Conservation (phyloP, 2,113 vertebrate species). For the Ceuthmochares aereus region DNA sequence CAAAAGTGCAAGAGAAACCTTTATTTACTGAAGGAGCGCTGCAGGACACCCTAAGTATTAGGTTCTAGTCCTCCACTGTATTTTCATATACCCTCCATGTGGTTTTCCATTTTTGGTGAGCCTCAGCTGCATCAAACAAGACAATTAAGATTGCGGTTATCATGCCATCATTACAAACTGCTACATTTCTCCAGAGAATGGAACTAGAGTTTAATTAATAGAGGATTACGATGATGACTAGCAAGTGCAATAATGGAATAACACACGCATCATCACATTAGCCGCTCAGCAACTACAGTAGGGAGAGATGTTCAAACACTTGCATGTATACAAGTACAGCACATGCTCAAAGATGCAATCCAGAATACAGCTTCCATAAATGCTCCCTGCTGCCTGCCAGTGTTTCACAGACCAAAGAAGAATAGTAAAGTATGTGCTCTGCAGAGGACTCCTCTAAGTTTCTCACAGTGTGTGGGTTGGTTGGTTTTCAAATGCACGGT, state of each 20-base stretch:
- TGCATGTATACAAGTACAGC: accelerated
- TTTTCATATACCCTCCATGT: not conserved
- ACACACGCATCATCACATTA: not conserved
- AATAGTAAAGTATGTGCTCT: accelerated
- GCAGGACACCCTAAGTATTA: not conserved
- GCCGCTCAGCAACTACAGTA: not conserved
- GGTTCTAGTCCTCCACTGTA: not conserved
- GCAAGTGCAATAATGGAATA: not conserved
- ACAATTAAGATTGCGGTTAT: not conserved
- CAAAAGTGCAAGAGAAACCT: not conserved
- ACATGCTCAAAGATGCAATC: not conserved
- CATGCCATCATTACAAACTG: not conserved
- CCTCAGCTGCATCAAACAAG: not conserved
- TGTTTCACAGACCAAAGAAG: not conserved
- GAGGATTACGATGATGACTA: not conserved
- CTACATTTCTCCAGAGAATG: not conserved
- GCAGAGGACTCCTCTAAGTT: not conserved
- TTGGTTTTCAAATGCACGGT: accelerated
- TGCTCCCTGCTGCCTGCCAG: not conserved
- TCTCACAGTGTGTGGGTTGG: accelerated
- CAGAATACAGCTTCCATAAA: not conserved
- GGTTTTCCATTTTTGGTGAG: not conserved
- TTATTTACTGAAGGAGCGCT: not conserved
- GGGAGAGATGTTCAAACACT: not conserved
- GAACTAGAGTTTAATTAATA: not conserved